A percentile compares a stretch with the other conserved stretches of the same genome.
Conservation (phyloP, 2,797 vertebrate species). For the Anniella stebbinsi region DNA sequence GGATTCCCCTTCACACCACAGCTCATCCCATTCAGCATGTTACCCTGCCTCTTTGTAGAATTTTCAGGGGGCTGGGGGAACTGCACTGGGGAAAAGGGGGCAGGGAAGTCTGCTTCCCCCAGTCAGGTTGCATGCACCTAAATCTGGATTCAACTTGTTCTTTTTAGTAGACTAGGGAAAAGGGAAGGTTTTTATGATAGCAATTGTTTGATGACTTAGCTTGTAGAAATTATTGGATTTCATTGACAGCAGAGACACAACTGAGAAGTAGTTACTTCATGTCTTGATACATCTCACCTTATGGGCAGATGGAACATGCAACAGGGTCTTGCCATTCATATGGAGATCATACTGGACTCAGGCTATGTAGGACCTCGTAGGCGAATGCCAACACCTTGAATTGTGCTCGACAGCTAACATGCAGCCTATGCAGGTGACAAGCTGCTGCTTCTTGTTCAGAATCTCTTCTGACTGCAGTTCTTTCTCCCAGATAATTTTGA, state of each 20-base stretch:
- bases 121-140: too few relatives aligned
- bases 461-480: neutral
- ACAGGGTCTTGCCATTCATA: neutral
- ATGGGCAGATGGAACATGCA: neutral
- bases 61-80: too few relatives aligned
- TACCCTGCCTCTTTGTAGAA: too few relatives aligned
- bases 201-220: neutral
- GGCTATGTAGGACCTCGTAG: neutral
- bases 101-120: too few relatives aligned
- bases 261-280: neutral
- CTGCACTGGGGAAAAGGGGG: too few relatives aligned
- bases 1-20: too few relatives aligned
- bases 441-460: neutral
- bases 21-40: too few relatives aligned
- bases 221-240: neutral
- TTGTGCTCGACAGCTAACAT: neutral
- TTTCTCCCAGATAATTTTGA: neutral
- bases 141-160: neutral
- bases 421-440: neutral
- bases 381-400: neutral
- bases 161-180: neutral
- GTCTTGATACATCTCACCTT: neutral
- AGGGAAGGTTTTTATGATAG: neutral
- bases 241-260: neutral
- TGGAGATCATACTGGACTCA: neutral